phyloP scores from a whole-genome alignment of 2,113 vertebrate species.

The Heloderma charlesbogerti region DNA sequence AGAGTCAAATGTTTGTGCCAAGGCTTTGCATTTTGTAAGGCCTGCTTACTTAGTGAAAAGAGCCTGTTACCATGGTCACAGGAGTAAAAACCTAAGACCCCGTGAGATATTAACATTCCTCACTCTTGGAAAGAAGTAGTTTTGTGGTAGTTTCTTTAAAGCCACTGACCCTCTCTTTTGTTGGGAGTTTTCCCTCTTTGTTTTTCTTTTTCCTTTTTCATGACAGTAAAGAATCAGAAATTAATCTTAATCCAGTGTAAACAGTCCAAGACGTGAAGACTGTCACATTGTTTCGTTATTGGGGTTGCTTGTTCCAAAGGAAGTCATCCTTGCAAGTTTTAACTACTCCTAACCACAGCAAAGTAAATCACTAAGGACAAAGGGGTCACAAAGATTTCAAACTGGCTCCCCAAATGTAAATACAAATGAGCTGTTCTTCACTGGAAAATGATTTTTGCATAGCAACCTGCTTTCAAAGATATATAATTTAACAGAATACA shows the following conservation, averaged over 20 bases:
- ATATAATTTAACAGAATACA: slow-evolving; percentile 42
- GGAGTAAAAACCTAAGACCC: slow-evolving; percentile 86
- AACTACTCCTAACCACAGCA: slow-evolving; percentile 55
- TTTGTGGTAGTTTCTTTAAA: slow-evolving; percentile 65
- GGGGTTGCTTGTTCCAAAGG: slow-evolving; percentile 68
- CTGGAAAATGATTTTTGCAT: slow-evolving; percentile 51
- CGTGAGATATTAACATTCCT: slow-evolving; percentile 91
- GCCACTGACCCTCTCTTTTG: slow-evolving; percentile 69
- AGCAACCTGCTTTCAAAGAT: slow-evolving; percentile 19
- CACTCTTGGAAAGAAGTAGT: slow-evolving; percentile 72
- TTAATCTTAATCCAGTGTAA: slow-evolving; percentile 75
- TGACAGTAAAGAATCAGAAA: slow-evolving; percentile 70
- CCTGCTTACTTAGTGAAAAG: slow-evolving; percentile 82
- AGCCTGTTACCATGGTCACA: slow-evolving; percentile 86
- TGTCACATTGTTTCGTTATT: slow-evolving; percentile 65
- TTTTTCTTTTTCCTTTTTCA: slow-evolving; percentile 63
- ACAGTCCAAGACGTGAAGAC: slow-evolving; percentile 69
- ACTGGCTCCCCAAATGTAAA: slow-evolving; percentile 39
- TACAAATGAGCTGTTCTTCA: slow-evolving; percentile 39
- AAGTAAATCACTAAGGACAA: slow-evolving; percentile 71
- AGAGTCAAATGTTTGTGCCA: slow-evolving; percentile 78
- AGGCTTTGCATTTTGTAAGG: slow-evolving; percentile 72
- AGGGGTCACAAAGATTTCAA: slow-evolving; percentile 44
- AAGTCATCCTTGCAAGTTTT: slow-evolving; percentile 63
- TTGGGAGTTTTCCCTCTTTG: slow-evolving; percentile 51